Evolutionary conservation across 2,888 invertebrate genomes (phyloP).

Genomic region (Cetonia aurata): DNA sequence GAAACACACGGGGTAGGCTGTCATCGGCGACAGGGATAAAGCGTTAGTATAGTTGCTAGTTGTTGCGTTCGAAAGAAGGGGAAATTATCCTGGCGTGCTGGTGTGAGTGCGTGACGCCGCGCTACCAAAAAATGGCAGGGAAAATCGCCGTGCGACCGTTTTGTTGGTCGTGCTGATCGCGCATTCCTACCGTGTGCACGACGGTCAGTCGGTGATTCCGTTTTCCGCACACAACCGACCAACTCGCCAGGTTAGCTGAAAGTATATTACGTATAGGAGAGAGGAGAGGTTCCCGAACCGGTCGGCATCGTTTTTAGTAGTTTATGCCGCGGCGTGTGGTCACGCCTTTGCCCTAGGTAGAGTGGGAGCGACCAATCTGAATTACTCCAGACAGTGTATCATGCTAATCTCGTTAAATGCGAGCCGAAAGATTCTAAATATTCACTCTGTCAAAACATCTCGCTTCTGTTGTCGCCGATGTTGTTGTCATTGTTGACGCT

Average conservation of each 20-base stretch:
- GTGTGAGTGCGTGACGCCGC: constrained; percentile 47
- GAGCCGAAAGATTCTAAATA: constrained; percentile 66
- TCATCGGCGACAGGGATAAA: constrained; percentile 44
- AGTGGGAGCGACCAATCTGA: constrained; percentile 68
- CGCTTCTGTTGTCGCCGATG: constrained; percentile 59
- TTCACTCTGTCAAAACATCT: constrained; percentile 67
- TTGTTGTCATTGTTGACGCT: background rate
- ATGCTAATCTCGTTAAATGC: constrained; percentile 66
- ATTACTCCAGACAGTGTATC: constrained; percentile 65
- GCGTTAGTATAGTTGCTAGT: no score
- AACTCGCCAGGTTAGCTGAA: constrained; percentile 60
- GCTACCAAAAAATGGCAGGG: constrained; percentile 64
- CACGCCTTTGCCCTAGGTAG: constrained; percentile 61
- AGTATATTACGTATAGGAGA: constrained; percentile 2
- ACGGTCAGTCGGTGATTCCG: constrained; percentile 49
- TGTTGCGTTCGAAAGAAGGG: constrained; percentile 30
- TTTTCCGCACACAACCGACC: constrained; percentile 5
- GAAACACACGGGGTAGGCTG: constrained; percentile 45
- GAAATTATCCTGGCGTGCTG: constrained; percentile 1
- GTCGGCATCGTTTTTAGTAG: constrained; percentile 16
- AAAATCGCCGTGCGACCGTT: constrained; percentile 50
- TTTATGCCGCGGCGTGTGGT: constrained; percentile 56
- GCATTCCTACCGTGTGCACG: no score
- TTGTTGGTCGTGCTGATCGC: constrained; percentile 39
- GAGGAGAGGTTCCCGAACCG: background rate